These are phyloP conservation scores for Apis cerana DNA, from an alignment of 1,140 invertebrate species.

Conservation along the genomic window DNA sequence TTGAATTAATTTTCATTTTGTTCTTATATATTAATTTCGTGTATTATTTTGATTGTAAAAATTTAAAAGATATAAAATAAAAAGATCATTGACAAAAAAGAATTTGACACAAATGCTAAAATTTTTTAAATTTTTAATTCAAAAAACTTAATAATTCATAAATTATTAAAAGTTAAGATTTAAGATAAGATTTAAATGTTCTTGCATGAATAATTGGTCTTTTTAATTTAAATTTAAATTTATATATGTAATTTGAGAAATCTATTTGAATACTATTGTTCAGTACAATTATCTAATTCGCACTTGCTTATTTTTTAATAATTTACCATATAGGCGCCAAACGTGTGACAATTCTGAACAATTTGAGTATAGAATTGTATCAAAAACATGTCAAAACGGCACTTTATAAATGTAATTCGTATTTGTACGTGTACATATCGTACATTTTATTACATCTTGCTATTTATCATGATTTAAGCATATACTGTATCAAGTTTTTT, in stretches of 20 bases:
- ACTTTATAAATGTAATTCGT: background rate
- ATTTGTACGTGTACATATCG: background rate
- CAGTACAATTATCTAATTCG: background rate
- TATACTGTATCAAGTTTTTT: background rate
- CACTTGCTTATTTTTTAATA: slow-evolving; percentile 15
- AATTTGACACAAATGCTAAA: background rate
- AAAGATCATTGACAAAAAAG: background rate
- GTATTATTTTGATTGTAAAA: too few relatives aligned
- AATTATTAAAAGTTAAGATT: background rate
- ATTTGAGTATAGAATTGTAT: slow-evolving; percentile 32
- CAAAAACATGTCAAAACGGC: slow-evolving; percentile 29
- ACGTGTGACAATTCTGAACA: background rate
- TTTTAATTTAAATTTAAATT: background rate
- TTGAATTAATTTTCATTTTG: background rate
- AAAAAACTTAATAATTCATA: background rate
- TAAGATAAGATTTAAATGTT: background rate
- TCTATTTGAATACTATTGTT: background rate
- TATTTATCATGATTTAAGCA: background rate
- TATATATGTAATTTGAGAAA: background rate
- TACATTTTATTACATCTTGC: background rate
- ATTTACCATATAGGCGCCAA: background rate
- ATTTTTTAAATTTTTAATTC: background rate
- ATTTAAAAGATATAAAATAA: too few relatives aligned
- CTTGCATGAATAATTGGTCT: background rate
- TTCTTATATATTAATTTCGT: too few relatives aligned